A percentile compares a stretch with the other conserved stretches of the same genome.
Conservation (phyloP, 2,888 invertebrate genomes). For the Crocallis elinguaria region DNA sequence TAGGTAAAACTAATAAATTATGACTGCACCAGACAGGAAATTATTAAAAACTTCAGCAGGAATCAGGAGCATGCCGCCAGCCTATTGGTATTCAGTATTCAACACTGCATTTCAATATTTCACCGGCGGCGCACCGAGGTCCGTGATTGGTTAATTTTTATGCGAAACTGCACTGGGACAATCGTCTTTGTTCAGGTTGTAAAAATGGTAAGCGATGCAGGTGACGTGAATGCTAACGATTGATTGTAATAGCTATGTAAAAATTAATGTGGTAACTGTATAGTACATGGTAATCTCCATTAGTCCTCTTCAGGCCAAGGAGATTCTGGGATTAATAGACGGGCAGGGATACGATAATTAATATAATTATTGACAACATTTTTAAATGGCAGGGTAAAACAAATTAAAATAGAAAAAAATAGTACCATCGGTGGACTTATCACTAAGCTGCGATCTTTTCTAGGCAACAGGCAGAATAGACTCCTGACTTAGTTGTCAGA, state of each 20-base stretch:
- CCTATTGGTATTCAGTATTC: constrained; percentile 15
- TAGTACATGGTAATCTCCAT: neutral
- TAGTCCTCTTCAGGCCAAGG: too few relatives aligned
- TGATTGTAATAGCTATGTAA: neutral
- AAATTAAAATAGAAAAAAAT: too few relatives aligned
- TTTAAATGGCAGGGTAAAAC: too few relatives aligned
- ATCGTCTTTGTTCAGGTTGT: constrained; percentile 33
- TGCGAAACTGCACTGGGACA: constrained; percentile 27
- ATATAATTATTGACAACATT: too few relatives aligned
- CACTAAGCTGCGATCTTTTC: too few relatives aligned
- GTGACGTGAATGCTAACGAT: constrained; percentile 9
- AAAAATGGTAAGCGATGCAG: constrained; percentile 25
- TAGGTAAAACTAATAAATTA: neutral
- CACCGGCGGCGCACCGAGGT: constrained; percentile 6
- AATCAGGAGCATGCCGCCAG: constrained; percentile 1
- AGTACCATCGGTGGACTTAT: too few relatives aligned
- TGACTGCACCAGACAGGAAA: constrained; percentile 1
- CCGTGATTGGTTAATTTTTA: constrained; percentile 35
- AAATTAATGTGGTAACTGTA: neutral
- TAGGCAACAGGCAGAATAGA: too few relatives aligned
- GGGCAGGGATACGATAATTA: too few relatives aligned
- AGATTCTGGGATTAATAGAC: too few relatives aligned
- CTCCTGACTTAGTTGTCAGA: too few relatives aligned
- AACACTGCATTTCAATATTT: constrained; percentile 12
- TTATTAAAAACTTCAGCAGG: constrained; percentile 6